Evolutionary conservation across 2,797 vertebrate genomes (phyloP), one percentile per base, ranked within the genome.

Genomic region (Anas georgica): DNA sequence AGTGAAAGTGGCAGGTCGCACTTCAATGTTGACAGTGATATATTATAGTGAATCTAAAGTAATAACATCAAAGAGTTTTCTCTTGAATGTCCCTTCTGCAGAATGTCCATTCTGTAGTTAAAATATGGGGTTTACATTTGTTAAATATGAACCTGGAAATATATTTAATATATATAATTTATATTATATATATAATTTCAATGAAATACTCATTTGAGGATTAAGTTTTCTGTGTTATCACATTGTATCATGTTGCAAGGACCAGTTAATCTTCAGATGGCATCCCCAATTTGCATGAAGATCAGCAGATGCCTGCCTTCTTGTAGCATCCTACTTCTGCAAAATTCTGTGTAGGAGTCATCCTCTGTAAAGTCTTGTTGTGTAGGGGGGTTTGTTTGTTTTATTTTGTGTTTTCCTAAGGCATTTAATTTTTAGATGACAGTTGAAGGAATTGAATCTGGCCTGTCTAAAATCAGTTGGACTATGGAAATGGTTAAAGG

Each of bases 211-310:
- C 41, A 6, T 55, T 50, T 79, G 46, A 55, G 26, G 26, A 43
- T 74, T 52, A 59, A 56, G 62, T 3, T 0, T 72, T 86, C 66
- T 75, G 37, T 0, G 0, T 20, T 41, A 9, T 52, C 33, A 6
- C 41, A 10, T 50, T 58, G n/a, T 55, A 11, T 29, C 8, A 0
- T 59, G 12, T 59, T 63, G 48, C 31, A 83, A 54, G 59, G 66
- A 73, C 54, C 8, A 10, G 50, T 26, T 45, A 3, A 29, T 68
- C 75, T 86, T 62, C 17, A n/a, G 37, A 4, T 76, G 74, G 31
- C 7, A 12, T 12, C 5, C 12, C 8, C 41, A 8, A 2, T 69
- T 73, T 76, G 17, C 67, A 58, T 0, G 1, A 4, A 7, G 8
- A 17, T 62, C 26, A 23, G 0, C 25, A 58, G 29, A 21, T 81